Evolutionary conservation across 1,140 invertebrate species (phyloP).

Genomic region (Drosophila kikkawai): DNA sequence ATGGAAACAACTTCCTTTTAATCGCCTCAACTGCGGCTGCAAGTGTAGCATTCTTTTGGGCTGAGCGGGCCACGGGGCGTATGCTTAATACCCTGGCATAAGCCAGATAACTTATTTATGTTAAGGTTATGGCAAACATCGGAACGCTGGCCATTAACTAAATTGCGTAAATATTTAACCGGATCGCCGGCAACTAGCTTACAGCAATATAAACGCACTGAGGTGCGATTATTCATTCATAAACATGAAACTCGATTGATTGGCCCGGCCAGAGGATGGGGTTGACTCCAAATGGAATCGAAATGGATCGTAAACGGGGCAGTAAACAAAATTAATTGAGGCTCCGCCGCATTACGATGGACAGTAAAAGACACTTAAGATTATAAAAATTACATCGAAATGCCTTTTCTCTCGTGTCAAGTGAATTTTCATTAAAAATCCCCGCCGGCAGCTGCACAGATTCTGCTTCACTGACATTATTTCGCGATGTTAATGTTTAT

Average conservation of each 20-base stretch:
- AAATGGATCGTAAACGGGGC: constrained; percentile 38
- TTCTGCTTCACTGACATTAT: constrained; percentile 47
- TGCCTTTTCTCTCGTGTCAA: constrained; percentile 40
- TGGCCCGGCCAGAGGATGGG: constrained; percentile 4
- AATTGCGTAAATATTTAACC: constrained; percentile 51
- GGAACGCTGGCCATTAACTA: constrained; percentile 11
- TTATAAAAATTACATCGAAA: constrained; percentile 73
- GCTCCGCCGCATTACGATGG: constrained; percentile 14
- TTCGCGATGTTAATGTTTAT: constrained; percentile 18
- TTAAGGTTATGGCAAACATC: constrained; percentile 14
- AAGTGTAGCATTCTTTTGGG: constrained; percentile 10
- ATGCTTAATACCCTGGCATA: constrained; percentile 25
- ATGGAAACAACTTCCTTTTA: constrained; percentile 35
- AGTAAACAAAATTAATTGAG: constrained; percentile 66
- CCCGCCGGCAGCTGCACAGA: constrained; percentile 27
- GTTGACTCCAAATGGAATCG: constrained; percentile 8
- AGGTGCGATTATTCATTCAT: constrained; percentile 39
- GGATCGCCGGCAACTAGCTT: constrained; percentile 11
- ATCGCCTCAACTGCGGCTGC: constrained; percentile 29
- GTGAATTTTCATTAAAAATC: constrained; percentile 64
- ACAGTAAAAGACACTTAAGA: constrained; percentile 69
- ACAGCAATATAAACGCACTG: constrained; percentile 21
- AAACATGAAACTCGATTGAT: constrained; percentile 34
- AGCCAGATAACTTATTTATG: constrained; percentile 24
- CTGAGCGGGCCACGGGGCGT: constrained; percentile 10